Conservation (phyloP, 2,113 vertebrate genomes). For the Chloebia gouldiae region DNA sequence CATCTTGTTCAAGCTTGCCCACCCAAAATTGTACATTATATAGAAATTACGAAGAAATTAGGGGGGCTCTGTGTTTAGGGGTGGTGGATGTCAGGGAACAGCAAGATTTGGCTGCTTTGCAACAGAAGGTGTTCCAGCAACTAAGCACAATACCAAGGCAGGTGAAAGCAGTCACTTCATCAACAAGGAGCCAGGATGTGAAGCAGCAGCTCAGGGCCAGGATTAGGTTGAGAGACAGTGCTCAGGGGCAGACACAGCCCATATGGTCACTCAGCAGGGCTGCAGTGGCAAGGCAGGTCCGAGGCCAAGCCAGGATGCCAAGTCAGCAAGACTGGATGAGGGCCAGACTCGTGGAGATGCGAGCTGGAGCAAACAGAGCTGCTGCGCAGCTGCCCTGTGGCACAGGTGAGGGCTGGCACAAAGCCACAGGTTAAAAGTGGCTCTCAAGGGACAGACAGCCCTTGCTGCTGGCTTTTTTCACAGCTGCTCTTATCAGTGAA, state of each 20-base stretch:
- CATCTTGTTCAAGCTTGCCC: not conserved
- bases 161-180: not conserved
- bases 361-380: fast-evolving
- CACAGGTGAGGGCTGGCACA: fast-evolving
- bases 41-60: not conserved
- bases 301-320: not conserved
- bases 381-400: not conserved
- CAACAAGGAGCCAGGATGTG: not conserved
- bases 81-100: not conserved
- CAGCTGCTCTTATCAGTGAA: not conserved
- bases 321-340: not conserved
- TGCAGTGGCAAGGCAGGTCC: fast-evolving
- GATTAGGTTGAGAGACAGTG: not conserved
- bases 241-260: not conserved
- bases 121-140: not conserved
- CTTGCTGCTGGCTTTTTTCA: not conserved
- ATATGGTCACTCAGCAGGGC: not conserved
- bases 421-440: not conserved
- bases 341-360: fast-evolving
- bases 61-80: not conserved
- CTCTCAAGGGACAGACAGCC: not conserved
- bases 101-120: not conserved
- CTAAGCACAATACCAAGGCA: not conserved
- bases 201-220: not conserved
- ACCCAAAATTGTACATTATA: not conserved